These are phyloP conservation scores for Actenoides lindsayi DNA, from an alignment of 2,113 vertebrate species.

Conservation along the genomic window DNA sequence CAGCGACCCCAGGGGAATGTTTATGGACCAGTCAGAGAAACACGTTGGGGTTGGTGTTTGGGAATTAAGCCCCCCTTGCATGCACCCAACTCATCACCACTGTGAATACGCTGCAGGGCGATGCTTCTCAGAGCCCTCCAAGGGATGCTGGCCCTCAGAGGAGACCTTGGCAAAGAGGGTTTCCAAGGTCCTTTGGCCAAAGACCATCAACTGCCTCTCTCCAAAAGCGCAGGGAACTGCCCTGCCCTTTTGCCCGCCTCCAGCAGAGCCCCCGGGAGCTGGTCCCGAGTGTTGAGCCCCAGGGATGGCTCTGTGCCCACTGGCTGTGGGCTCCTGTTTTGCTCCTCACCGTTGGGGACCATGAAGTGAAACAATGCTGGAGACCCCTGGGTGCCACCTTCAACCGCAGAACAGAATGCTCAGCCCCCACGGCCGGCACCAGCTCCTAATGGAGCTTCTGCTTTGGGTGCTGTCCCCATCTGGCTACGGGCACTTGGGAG, in stretches of 20 bases:
- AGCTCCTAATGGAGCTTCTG: neutral
- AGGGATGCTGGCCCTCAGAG: neutral
- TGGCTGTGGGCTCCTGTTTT: neutral
- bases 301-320: neutral
- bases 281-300: neutral
- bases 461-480: accelerated
- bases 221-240: accelerated
- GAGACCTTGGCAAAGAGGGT: neutral
- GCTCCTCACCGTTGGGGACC: neutral
- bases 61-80: neutral
- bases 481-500: accelerated
- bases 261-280: neutral
- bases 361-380: neutral
- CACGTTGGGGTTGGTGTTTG: accelerated
- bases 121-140: neutral
- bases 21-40: neutral
- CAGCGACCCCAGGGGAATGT: neutral
- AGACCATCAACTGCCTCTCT: neutral
- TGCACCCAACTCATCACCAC: accelerated
- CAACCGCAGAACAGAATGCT: neutral
- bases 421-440: accelerated
- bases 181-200: neutral
- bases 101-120: neutral
- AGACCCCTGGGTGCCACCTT: neutral
- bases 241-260: neutral